Base-by-base conservation (phyloP, 2,888 invertebrate genomes). In the Lycaena phlaeas region DNA sequence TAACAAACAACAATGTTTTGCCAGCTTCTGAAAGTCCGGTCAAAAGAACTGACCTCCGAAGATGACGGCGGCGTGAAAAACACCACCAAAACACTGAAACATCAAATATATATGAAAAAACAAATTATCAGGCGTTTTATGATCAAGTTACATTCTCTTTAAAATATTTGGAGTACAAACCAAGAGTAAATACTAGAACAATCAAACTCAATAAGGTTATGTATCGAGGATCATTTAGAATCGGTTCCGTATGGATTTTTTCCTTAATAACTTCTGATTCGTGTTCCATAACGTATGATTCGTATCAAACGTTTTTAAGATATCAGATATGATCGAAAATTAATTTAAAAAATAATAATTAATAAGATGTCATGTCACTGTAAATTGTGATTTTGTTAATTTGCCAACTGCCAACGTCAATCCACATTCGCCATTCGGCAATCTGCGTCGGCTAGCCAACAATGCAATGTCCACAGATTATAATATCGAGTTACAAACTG, bases 21-120 rank as follows among this genome's bases (percentile, higher is more conserved):
- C 97, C 97, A 18, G 94, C 90, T 64, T 96, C 95, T 54, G 93
- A 92, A 2, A 96, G 85, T 2, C 98, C 98, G 39, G 93, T 90
- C 7, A 97, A 61, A 41, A 97, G 73, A 36, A 97, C 86, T 51
- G 88, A 89, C 27, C 87, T 86, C 17, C 91, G 86, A 4, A 85
- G 64, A 37, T 85, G 84, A 45, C 84, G 88, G 43, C 86, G 85
- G 42, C 87, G 78, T 44, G 87, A 85, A 76, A 89, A 89, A 51
- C 88, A 66, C 67, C 87, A 77, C 72, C 89, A 87, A 45, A 90
- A 65, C 27, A 89, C 90, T 91, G 63, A 84, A 86, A 50, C 22
- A 47, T 28, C n/a, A n/a, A n/a, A n/a, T n/a, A n/a, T n/a, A n/a
- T n/a, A n/a, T n/a, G n/a, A n/a, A n/a, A n/a, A n/a, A n/a, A n/a